Percentiles rank a stretch among this genome's conserved stretches.
Evolutionary conservation across 2,113 vertebrate genomes (phyloP).

Genomic region (Gopherus flavomarginatus): DNA sequence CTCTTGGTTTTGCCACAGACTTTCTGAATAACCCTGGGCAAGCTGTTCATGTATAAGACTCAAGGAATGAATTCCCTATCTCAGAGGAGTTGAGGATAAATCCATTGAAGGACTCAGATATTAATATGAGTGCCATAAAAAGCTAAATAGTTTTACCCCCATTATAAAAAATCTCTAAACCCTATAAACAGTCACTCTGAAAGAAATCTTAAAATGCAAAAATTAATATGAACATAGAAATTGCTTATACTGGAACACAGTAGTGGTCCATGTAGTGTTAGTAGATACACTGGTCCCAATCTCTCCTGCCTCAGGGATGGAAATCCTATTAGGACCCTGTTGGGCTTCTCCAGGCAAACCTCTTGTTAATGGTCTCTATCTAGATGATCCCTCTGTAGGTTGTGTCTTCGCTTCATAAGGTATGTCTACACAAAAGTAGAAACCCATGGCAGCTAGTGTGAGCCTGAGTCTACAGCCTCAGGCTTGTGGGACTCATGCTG

Average conservation of each 20-base stretch:
- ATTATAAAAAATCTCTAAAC: too few species aligned
- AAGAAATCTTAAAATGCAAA: not conserved
- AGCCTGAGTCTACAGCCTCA: not conserved
- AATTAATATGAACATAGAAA: not conserved
- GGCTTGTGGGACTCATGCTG: not conserved
- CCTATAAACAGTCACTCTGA: not conserved
- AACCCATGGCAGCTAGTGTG: not conserved
- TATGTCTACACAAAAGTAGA: not conserved
- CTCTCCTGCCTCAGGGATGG: not conserved
- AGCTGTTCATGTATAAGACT: not conserved
- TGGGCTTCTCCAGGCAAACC: not conserved
- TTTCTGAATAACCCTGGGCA: not conserved
- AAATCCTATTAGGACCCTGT: not conserved
- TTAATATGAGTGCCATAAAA: not conserved
- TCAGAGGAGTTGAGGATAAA: not conserved
- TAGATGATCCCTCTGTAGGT: not conserved
- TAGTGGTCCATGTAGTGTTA: not conserved
- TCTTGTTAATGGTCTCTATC: not conserved
- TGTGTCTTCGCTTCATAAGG: not conserved
- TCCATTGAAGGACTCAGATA: not conserved
- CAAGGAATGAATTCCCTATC: not conserved
- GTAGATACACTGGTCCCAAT: not conserved
- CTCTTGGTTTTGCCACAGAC: not conserved
- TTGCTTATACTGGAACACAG: not conserved
- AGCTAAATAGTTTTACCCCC: not conserved